phyloP scores from a whole-genome alignment of 2,797 vertebrate species.

The Gallirallus australis region DNA sequence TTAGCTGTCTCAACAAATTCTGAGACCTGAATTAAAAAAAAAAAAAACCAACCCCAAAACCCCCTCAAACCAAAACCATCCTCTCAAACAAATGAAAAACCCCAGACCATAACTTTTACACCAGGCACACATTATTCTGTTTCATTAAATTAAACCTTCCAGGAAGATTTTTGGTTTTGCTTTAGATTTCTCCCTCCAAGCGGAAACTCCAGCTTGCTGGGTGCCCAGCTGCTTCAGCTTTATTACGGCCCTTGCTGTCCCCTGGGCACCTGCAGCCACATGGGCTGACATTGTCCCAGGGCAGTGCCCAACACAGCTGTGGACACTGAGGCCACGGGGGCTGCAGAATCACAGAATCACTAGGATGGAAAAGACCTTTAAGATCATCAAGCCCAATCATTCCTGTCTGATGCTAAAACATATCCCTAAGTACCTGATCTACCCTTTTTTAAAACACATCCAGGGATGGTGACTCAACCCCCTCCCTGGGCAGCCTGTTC shows the following conservation, averaged over 20 bases:
- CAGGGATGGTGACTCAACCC: too few species aligned
- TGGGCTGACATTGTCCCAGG: neutral
- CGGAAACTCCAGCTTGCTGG: neutral
- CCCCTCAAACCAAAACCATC: slow-evolving; percentile 6
- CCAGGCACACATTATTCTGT: neutral
- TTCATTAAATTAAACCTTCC: slow-evolving; percentile 17
- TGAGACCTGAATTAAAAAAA: neutral
- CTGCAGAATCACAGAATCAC: neutral
- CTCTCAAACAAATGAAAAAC: neutral
- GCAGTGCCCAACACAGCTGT: neutral
- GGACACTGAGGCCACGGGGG: neutral
- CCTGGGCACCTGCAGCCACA: neutral
- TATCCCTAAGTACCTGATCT: too few species aligned
- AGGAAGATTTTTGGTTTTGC: neutral
- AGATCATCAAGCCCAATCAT: too few species aligned
- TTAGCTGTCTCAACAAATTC: neutral
- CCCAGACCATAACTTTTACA: neutral
- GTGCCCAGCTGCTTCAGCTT: neutral
- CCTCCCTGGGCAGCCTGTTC: too few species aligned
- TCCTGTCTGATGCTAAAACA: too few species aligned
- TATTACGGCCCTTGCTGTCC: neutral
- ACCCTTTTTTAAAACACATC: too few species aligned
- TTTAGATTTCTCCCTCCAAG: neutral
- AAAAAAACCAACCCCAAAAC: neutral
- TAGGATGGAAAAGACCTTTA: too few species aligned